Base-by-base conservation (phyloP, 2,113 vertebrate genomes). In the Phylloscopus trochiloides region DNA sequence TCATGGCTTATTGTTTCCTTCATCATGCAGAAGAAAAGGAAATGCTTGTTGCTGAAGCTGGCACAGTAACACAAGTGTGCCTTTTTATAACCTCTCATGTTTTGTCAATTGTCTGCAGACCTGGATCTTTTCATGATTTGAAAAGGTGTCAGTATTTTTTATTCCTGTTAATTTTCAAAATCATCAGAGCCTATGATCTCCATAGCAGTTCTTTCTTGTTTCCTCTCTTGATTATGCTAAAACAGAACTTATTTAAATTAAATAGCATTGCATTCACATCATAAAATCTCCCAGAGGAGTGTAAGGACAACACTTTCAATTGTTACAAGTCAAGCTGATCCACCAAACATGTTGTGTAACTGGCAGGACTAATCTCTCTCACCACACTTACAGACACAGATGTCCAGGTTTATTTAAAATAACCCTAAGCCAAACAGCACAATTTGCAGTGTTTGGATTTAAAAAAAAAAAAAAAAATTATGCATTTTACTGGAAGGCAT, bases 321-420 rank as follows among this genome's bases (percentile, higher is more conserved):
- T 86, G 67, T 86, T 78, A 91, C 51, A 80, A 86, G 72, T 59
- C 75, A 94, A 88, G 67, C 16, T 38, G 66, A 93, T 68, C 85
- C 70, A 88, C 26, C 90, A 48, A 90, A 92, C 32, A 45, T 0
- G 2, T 88, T 88, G 88, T 54, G 24, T 90, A 92, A 93, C 58
- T 47, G 29, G 71, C 55, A 96, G 67, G 40, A 92, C 75, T 93
- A 83, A 94, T 73, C 58, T 79, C 78, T 90, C 51, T 55, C 82
- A 86, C 29, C 38, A 90, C 36, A 34, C 74, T 94, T 65, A 78
- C 16, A 94, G 74, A 93, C 84, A 82, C 16, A 94, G 74, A 93
- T 90, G 71, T 88, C 78, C 94, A 86, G 79, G 59, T 88, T 90
- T 86, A 76, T 93, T 93, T 93, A 93, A 94, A 97, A 95, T 19